Conservation (phyloP, 2,797 vertebrate species). For the Momotus momota region DNA sequence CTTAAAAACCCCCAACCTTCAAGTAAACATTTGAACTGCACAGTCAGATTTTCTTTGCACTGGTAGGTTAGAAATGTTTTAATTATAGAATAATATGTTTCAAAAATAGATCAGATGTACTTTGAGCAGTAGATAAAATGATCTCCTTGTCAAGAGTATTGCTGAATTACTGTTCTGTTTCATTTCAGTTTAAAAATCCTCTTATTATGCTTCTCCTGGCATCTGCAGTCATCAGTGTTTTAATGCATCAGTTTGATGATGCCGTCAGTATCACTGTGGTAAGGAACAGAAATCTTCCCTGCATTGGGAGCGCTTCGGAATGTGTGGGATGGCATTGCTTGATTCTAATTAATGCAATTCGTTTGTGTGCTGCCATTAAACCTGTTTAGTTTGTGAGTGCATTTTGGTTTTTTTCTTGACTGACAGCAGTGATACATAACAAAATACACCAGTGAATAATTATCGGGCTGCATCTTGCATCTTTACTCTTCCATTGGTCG, state of each 20-base stretch:
- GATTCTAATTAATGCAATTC: not conserved
- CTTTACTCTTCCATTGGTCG: not conserved
- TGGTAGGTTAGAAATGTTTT: not conserved
- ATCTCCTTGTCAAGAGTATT: not conserved
- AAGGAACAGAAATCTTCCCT: slow-evolving; percentile 57
- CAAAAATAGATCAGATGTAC: not conserved
- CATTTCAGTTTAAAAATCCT: slow-evolving; percentile 95
- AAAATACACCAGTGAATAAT: not conserved
- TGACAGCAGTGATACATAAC: not conserved
- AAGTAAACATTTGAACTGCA: not conserved
- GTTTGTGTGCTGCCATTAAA: not conserved
- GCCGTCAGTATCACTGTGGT: slow-evolving; percentile 99
- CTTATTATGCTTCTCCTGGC: slow-evolving; percentile 96
- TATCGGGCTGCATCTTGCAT: not conserved
- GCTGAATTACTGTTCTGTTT: slow-evolving; percentile 66
- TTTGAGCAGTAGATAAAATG: not conserved
- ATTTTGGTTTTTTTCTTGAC: not conserved
- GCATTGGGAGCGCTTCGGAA: not conserved
- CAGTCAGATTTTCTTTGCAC: not conserved
- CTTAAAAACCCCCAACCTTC: not conserved
- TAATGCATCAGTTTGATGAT: slow-evolving; percentile 98
- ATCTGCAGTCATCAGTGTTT: slow-evolving; percentile 95
- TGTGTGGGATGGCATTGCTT: not conserved
- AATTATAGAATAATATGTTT: not conserved
- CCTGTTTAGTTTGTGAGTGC: not conserved